Conservation (phyloP, 2,113 vertebrate genomes). For the Macrotis lagotis region DNA sequence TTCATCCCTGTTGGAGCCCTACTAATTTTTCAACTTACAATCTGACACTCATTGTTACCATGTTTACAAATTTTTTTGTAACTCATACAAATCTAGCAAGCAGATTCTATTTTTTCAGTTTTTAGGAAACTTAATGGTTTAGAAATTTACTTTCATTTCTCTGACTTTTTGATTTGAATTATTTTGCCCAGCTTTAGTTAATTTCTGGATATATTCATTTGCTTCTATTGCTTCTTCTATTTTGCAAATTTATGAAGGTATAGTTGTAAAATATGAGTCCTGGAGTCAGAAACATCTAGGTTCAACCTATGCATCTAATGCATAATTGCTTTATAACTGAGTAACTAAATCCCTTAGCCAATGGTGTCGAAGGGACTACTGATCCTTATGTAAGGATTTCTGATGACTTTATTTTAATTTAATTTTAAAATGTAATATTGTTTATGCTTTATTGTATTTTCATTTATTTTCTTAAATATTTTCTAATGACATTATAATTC, state of each 20-base stretch:
- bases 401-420: neutral
- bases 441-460: neutral
- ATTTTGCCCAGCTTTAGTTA: neutral
- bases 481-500: neutral
- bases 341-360: neutral
- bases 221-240: neutral
- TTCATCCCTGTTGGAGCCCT: neutral
- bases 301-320: neutral
- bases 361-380: neutral
- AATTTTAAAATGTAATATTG: neutral
- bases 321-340: neutral
- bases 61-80: neutral
- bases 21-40: neutral
- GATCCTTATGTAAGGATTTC: neutral
- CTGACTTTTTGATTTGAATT: neutral
- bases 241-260: neutral
- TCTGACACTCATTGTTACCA: neutral
- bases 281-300: neutral
- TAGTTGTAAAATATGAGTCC: neutral
- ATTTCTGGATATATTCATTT: neutral
- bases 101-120: neutral
- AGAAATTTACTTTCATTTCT: neutral
- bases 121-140: neutral
- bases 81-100: neutral
- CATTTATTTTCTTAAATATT: neutral